Conservation (phyloP, 2,113 vertebrate genomes). For the Hippocampus mohnikei region DNA sequence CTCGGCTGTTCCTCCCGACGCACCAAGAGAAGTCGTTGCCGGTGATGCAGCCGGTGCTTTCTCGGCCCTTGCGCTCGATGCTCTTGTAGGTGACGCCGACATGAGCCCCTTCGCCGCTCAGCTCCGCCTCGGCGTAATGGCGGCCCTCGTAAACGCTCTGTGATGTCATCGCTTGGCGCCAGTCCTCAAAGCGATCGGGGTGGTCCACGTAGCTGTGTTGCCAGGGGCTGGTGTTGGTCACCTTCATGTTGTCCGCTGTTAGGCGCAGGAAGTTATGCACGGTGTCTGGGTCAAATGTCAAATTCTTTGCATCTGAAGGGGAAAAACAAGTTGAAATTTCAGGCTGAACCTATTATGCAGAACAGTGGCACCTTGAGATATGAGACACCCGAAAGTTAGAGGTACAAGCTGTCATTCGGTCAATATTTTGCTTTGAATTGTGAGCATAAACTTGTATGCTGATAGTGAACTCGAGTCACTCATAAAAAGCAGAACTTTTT, state of each 20-base stretch:
- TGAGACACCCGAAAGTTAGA: too few species aligned
- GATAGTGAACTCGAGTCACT: too few species aligned
- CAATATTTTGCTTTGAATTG: too few species aligned
- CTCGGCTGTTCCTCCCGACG: conserved; percentile 65
- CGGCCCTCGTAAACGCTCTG: conserved; percentile 75
- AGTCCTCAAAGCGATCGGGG: conserved; percentile 68
- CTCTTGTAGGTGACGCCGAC: conserved; percentile 72
- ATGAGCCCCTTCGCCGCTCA: conserved; percentile 65
- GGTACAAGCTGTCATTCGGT: too few species aligned
- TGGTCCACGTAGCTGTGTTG: conserved; percentile 72
- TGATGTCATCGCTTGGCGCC: conserved; percentile 73
- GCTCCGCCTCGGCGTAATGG: conserved; percentile 73
- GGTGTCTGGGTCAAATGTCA: conserved; percentile 66
- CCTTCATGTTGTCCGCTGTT: conserved; percentile 68
- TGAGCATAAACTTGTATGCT: too few species aligned
- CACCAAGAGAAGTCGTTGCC: conserved; percentile 79
- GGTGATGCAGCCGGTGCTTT: conserved; percentile 68
- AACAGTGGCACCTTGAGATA: too few species aligned
- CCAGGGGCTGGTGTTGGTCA: conserved; percentile 76
- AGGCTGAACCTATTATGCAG: too few species aligned
- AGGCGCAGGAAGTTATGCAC: conserved; percentile 77
- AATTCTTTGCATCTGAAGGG: conserved; percentile 58
- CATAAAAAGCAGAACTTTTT: too few species aligned
- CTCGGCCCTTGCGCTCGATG: conserved; percentile 67
- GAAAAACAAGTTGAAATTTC: neutral